These are phyloP conservation scores for Oreochromis mossambicus DNA, from an alignment of 2,797 vertebrate genomes.

Conservation along the genomic window DNA sequence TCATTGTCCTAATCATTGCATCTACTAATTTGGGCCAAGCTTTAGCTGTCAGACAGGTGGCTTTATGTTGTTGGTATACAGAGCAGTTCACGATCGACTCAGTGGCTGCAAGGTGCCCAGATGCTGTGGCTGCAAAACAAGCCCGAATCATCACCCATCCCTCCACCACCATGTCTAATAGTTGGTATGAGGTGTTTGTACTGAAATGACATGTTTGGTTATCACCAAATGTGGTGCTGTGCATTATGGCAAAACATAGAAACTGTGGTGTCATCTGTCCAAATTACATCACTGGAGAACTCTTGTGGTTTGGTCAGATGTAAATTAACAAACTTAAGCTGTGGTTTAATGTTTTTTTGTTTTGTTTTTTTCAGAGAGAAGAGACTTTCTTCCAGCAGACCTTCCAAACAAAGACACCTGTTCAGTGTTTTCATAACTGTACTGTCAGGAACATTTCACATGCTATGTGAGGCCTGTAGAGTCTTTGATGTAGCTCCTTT, in stretches of 20 bases:
- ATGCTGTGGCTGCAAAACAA: not conserved
- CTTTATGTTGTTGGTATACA: not conserved
- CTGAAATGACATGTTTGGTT: not conserved
- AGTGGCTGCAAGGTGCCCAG: not conserved
- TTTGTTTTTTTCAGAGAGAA: rapidly evolving
- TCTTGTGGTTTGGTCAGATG: not conserved
- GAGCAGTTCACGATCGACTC: not conserved
- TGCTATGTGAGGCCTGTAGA: not conserved
- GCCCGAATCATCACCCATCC: not conserved
- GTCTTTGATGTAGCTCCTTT: not conserved
- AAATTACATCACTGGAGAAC: not conserved
- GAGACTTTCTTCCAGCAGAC: not conserved
- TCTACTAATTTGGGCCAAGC: not conserved
- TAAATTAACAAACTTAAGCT: not conserved
- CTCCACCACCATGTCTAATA: not conserved
- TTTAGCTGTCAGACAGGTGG: not conserved
- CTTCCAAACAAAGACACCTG: not conserved
- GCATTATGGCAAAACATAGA: rapidly evolving
- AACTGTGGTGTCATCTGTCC: not conserved
- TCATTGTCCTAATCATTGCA: not conserved
- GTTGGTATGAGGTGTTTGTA: not conserved
- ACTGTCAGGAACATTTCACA: not conserved
- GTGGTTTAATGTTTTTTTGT: not conserved
- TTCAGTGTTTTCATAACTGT: not conserved
- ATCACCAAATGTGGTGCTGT: not conserved